phyloP scores from a whole-genome alignment of 2,888 invertebrate genomes.

The Rhamnusium bicolor region DNA sequence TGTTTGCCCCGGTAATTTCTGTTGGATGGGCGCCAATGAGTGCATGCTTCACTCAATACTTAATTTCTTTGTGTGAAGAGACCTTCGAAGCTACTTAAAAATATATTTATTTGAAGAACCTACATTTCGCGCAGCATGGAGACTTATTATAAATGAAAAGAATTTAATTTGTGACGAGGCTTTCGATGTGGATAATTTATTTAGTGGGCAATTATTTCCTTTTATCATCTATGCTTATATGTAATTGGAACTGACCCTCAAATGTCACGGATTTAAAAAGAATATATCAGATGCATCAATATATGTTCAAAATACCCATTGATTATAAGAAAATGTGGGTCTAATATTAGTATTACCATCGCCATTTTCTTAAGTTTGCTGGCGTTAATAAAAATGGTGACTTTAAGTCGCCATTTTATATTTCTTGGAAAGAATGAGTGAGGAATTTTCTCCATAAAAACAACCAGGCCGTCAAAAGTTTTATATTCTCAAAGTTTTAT shows the following conservation, averaged over 20 bases:
- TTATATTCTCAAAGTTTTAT: too few species aligned
- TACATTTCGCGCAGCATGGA: conserved; percentile 42
- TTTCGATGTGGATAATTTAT: conserved; percentile 18
- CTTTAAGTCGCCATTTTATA: not conserved
- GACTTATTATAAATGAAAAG: conserved; percentile 34
- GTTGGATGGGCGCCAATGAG: conserved; percentile 21
- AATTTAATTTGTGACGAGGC: conserved; percentile 37
- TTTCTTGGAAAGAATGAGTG: not conserved
- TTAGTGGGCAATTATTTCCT: not conserved
- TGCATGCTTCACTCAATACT: conserved; percentile 14
- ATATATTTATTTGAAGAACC: conserved; percentile 52
- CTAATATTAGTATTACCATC: not conserved
- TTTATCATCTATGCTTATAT: too few species aligned
- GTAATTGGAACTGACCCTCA: not conserved
- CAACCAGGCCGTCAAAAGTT: too few species aligned
- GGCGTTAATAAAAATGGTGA: not conserved
- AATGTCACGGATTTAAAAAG: not conserved
- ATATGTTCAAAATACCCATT: too few species aligned
- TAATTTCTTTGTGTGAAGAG: conserved; percentile 40
- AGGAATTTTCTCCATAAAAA: too few species aligned
- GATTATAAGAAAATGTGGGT: not conserved
- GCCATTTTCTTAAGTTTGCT: not conserved
- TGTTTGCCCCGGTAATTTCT: not conserved
- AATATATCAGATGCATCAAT: not conserved
- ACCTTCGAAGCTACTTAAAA: conserved; percentile 50